Base-by-base conservation (phyloP, 2,888 invertebrate genomes). In the Lasioglossum oenotherae region DNA sequence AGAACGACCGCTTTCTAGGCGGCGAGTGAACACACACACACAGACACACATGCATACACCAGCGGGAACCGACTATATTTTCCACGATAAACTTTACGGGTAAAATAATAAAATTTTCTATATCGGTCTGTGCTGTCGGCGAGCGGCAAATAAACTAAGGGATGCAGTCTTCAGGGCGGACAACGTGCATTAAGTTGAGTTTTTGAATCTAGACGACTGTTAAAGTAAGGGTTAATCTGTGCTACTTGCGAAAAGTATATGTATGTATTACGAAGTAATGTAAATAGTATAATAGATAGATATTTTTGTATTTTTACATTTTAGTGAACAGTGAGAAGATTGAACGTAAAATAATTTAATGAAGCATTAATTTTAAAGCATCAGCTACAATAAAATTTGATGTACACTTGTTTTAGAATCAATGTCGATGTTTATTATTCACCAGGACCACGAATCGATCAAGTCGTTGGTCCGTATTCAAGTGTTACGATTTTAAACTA, bases 101-200 rank as follows among this genome's bases (percentile, higher is more conserved):
- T 19, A 77, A 82, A 87, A 88, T 82, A 88, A 87, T 88, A 84
- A 88, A 86, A 81, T 88, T 82, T 81, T 4, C 46, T 53, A 16
- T 44, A 27, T 44, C 38, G 75, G 27, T 53, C 72, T 27, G 64
- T 72, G 67, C 80, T 79, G 75, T 78, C 53, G 75, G 75, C 27
- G 72, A 35, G 49, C 27, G 31, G 49, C n/a, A 44, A 69, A 69
- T 81, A 73, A 73, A 76, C 14, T 76, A 23, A 73, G 67, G 81
- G 35, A 46, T 46, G 23, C 27, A 57, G 49, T 72, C 46, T 67
- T 46, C 12, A 35, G 27, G 1, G 57, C 35, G 10, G 38, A 10
- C n/a, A n/a, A 44, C 57, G 12, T 74, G 5, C 41, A 5, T 16
- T 12, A 27, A 10, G 79, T 49, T 38, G 38, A 38, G 38, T 44